Percentiles rank a stretch among this genome's conserved stretches.
Conservation (phyloP, 2,888 invertebrate genomes). For the Hyposoter dolosus region DNA sequence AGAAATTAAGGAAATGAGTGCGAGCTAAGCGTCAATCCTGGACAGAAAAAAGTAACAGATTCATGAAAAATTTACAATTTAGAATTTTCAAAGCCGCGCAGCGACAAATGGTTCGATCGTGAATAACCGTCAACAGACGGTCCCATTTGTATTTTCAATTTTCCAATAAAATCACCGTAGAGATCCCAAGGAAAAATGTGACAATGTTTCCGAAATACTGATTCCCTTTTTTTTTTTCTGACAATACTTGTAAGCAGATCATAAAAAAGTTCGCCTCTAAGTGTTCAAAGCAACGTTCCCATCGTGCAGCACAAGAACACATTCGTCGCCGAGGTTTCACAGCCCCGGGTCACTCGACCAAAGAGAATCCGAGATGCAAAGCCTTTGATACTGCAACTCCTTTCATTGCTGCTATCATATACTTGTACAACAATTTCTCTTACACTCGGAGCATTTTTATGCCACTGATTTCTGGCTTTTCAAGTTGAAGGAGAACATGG, state of each 20-base stretch:
- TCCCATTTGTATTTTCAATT: too few relatives aligned
- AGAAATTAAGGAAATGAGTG: too few relatives aligned
- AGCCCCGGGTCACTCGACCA: conserved; percentile 28
- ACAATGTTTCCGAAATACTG: background rate
- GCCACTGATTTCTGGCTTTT: background rate
- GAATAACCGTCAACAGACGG: too few relatives aligned
- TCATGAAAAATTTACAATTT: too few relatives aligned
- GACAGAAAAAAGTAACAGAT: too few relatives aligned
- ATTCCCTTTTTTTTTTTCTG: background rate
- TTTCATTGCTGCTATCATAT: background rate
- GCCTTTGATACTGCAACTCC: conserved; percentile 25
- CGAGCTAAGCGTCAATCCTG: too few relatives aligned
- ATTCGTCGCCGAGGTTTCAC: background rate
- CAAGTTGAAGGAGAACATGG: background rate
- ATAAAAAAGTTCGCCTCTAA: background rate
- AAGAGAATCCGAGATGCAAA: conserved; percentile 61
- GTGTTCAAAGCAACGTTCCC: conserved; percentile 31
- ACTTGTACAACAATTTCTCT: background rate
- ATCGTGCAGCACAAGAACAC: conserved; percentile 35
- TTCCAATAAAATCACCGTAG: background rate
- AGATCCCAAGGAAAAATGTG: background rate
- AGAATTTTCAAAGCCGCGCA: too few relatives aligned
- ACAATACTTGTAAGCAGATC: background rate
- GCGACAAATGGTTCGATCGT: too few relatives aligned
- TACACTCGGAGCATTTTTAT: background rate